Evolutionary conservation across 2,888 invertebrate species (phyloP), one percentile per base, ranked within the genome.

Genomic region (Agrotis exclamationis): DNA sequence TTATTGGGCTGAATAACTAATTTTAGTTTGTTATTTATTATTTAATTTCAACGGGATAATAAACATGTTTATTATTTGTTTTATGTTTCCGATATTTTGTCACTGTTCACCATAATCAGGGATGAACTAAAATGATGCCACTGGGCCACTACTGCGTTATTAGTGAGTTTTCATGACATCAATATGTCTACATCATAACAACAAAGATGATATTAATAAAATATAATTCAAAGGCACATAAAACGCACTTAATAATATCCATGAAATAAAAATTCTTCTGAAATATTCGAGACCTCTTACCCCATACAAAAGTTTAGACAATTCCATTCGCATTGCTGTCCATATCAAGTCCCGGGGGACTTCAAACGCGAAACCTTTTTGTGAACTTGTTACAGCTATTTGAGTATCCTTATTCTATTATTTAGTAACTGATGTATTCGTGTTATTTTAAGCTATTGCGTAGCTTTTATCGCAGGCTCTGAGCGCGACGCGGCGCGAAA

Each of bases 301-400:
- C 60, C 84, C 69, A 74, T 77, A 67, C 54, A 70, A 39, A 73
- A 73, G 62, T 72, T 76, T 56, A 69, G 59, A 69, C 71, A 73
- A 76, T 83, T 80, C 51, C 39, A 67, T 59, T 70, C 51, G 13
- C 69, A 77, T 77, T 14, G 58, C 47, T 65, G 67, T 57, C 58
- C 45, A 68, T 57, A 77, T 74, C 54, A 28, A 20, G 24, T 77
- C 81, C 58, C 60, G 0, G 16, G 70, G 62, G 81, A 53, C 2
- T 9, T 11, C 53, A 72, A 69, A 74, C 56, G 67, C 51, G 24
- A 33, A 80, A 74, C 81, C 74, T 73, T 77, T 80, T 77, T 67
- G 48, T 70, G 62, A 69, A 80, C 81, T 74, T 69, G 74, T 77
- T 77, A 67, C 48, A 18, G 69, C 47, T 77, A 67, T 67, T 67